Evolutionary conservation across 2,113 vertebrate species (phyloP), one percentile per base, ranked within the genome.

Genomic region (Scophthalmus maximus): DNA sequence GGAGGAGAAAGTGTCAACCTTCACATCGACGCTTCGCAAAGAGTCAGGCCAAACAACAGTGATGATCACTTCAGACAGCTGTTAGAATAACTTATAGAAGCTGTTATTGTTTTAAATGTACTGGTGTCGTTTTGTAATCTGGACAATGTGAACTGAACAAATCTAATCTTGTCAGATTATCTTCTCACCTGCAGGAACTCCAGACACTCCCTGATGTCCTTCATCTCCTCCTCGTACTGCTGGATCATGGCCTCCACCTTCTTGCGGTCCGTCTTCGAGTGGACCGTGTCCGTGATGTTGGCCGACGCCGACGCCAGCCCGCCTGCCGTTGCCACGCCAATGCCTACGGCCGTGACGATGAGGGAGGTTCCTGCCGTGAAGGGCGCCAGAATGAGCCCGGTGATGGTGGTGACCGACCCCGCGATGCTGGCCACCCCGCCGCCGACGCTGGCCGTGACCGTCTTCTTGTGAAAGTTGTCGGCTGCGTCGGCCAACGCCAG

Each of bases 191-290:
- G 91, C 62, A 94, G 14, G 56, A 94, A 94, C 9, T 92, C 78
- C 63, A 95, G 74, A 15, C 93, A 94, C 15, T 93, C 91, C 67
- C 86, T 92, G 61, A 95, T 92, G 77, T 93, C 92, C 38, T 83
- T 83, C 1, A 94, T 93, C 68, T 90, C 87, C 1, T 81, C 81
- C 63, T 94, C 86, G 77, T 94, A 93, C 44, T 82, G 81, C 10
- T 90, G 77, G 70, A 95, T 93, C 81, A 94, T 93, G 85, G 92
- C 88, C 85, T 94, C 92, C 73, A 95, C 93, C 81, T 90, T 93
- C 62, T 90, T 92, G 20, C 93, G 84, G 76, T 94, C 92, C 0
- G 89, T 92, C 61, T 91, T 94, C 4, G 92, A 93, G 63, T 92
- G 92, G 18, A 95, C 78, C 2, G 91, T 92, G 82, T 95, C 94